A percentile compares a stretch with the other conserved stretches of the same genome.
Evolutionary conservation across 2,113 vertebrate species (phyloP).

Genomic region (Atlantisia rogersi): DNA sequence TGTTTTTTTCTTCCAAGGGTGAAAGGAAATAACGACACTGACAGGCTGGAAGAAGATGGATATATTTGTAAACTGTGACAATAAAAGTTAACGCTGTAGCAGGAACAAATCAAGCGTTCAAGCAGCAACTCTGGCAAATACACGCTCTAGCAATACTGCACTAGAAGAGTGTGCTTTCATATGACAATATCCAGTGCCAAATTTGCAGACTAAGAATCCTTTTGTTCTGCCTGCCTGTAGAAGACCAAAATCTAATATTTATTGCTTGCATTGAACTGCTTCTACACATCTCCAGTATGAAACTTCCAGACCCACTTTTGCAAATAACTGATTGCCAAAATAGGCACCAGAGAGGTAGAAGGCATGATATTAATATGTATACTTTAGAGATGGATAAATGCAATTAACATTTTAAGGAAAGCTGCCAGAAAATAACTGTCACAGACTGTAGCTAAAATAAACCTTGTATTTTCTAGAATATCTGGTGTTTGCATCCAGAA

Average conservation of each 20-base stretch:
- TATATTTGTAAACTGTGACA: conserved; percentile 66
- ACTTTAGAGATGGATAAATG: background rate
- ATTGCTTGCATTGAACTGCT: background rate
- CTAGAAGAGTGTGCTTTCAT: conserved; percentile 1
- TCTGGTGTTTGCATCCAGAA: background rate
- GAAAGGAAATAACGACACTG: conserved; percentile 46
- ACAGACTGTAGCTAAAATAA: background rate
- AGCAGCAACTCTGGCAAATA: conserved; percentile 50
- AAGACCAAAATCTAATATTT: conserved; percentile 2
- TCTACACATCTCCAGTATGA: background rate
- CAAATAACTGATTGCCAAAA: background rate
- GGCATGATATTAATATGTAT: background rate
- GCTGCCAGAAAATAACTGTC: background rate
- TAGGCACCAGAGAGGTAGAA: background rate
- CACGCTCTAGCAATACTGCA: background rate
- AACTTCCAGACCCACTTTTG: background rate
- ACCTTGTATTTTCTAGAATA: background rate
- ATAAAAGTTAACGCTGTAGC: conserved; percentile 62
- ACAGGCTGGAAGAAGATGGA: conserved; percentile 45
- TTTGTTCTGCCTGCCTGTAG: conserved; percentile 9
- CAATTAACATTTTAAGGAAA: background rate
- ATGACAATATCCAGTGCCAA: background rate
- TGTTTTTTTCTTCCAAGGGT: conserved; percentile 23
- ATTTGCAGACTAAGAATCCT: conserved; percentile 5
- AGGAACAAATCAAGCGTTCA: conserved; percentile 53